These are phyloP conservation scores for Lutraria lutraria DNA, from an alignment of 2,888 invertebrate species.

Conservation along the genomic window DNA sequence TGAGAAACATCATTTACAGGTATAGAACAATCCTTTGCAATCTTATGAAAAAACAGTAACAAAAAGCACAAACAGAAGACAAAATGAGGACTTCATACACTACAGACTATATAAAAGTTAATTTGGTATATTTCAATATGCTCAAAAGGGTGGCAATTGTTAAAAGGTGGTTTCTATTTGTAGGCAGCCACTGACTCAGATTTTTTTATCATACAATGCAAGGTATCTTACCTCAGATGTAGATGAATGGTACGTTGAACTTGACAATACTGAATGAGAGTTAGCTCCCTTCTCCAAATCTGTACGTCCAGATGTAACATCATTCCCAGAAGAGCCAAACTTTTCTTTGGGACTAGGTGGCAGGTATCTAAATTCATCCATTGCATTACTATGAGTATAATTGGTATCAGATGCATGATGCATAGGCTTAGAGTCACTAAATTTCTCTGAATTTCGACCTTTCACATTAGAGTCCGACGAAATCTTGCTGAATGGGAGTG, in stretches of 20 bases:
- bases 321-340: background rate
- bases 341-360: background rate
- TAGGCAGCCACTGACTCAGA: no score
- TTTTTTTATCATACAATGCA: background rate
- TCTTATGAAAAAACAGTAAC: no score
- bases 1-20: no score
- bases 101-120: no score
- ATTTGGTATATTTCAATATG: no score
- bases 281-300: background rate
- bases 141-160: no score
- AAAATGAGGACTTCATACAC: no score
- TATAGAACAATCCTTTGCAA: no score
- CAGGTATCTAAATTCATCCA: background rate
- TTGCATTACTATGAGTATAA: background rate
- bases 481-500: background rate
- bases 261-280: background rate
- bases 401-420: background rate
- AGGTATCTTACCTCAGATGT: background rate
- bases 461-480: background rate
- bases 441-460: constrained; percentile 10
- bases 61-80: no score
- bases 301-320: background rate
- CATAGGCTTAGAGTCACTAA: background rate
- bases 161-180: no score
- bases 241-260: background rate